A percentile compares a stretch with the other conserved stretches of the same genome.
phyloP scores from a whole-genome alignment of 2,888 invertebrate genomes.

The Pomacea canaliculata region DNA sequence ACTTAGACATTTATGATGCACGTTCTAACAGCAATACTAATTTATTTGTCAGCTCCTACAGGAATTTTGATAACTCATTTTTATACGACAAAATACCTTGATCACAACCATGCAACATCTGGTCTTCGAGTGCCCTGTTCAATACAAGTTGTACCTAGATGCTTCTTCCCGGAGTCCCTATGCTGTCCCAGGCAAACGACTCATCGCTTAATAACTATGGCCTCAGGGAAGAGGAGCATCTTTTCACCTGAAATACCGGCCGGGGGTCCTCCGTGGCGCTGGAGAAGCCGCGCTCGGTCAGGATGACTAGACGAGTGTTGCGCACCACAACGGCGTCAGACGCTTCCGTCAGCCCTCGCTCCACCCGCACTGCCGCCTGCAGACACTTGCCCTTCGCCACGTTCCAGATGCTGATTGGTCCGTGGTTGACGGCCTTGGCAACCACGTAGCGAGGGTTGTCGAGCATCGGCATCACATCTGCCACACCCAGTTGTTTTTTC shows the following conservation, averaged over 20 bases:
- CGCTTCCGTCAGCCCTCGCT: slow-evolving; percentile 59
- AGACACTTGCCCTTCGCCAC: slow-evolving; percentile 58
- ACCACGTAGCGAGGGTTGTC: slow-evolving; percentile 62
- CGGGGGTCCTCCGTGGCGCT: slow-evolving; percentile 50
- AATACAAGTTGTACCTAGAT: too few relatives aligned
- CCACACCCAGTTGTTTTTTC: slow-evolving; percentile 57
- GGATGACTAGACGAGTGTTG: slow-evolving; percentile 60
- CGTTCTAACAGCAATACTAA: too few relatives aligned
- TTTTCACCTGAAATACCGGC: slow-evolving; percentile 51
- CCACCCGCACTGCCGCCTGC: slow-evolving; percentile 57
- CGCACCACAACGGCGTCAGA: slow-evolving; percentile 61
- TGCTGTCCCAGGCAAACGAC: too few relatives aligned
- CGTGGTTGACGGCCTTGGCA: slow-evolving; percentile 61
- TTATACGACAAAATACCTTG: too few relatives aligned
- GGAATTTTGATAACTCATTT: too few relatives aligned
- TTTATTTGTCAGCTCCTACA: too few relatives aligned
- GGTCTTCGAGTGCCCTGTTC: too few relatives aligned
- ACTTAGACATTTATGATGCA: too few relatives aligned
- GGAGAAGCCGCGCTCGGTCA: slow-evolving; percentile 62
- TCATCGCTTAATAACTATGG: too few relatives aligned
- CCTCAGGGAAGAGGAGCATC: too few relatives aligned
- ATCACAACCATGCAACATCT: too few relatives aligned
- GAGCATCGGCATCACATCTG: slow-evolving; percentile 55
- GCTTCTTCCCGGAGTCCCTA: too few relatives aligned
- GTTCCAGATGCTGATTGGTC: slow-evolving; percentile 66